Conservation (phyloP, 2,888 invertebrate species). For the Rutpela maculata region DNA sequence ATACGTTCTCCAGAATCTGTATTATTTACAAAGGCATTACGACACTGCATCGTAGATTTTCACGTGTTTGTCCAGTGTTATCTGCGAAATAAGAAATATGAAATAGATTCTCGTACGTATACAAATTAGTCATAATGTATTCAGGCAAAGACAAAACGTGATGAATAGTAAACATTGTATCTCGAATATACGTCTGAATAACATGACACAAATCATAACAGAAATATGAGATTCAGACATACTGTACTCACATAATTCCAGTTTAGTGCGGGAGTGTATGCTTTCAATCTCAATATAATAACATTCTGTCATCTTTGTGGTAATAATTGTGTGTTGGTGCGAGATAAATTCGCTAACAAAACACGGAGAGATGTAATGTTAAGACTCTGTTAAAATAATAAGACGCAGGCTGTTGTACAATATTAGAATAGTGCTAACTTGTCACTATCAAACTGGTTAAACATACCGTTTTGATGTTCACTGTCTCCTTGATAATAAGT, state of each 20-base stretch:
- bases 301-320: slow-evolving; percentile 70
- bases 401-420: slow-evolving; percentile 63
- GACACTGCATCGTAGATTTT: neutral
- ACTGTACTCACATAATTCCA: slow-evolving; percentile 65
- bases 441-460: slow-evolving; percentile 68
- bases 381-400: slow-evolving; percentile 62
- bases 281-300: slow-evolving; percentile 70
- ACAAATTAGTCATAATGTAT: slow-evolving; percentile 39
- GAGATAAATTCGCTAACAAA: slow-evolving; percentile 71
- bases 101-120: slow-evolving; percentile 21
- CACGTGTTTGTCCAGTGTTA: slow-evolving; percentile 14
- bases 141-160: slow-evolving; percentile 43
- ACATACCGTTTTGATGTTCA: slow-evolving; percentile 66
- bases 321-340: slow-evolving; percentile 70
- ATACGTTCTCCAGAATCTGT: neutral
- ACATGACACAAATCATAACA: slow-evolving; percentile 64
- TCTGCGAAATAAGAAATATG: slow-evolving; percentile 24
- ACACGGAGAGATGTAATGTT: slow-evolving; percentile 65
- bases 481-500: slow-evolving; percentile 52
- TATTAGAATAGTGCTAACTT: slow-evolving; percentile 68
- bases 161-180: slow-evolving; percentile 42
- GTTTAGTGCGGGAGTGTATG: slow-evolving; percentile 54
- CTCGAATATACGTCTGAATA: slow-evolving; percentile 56
- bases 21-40: neutral
- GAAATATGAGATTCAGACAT: slow-evolving; percentile 66